These are phyloP conservation scores for Salvelinus sp. DNA, from an alignment of 2,113 vertebrate species.

Conservation along the genomic window DNA sequence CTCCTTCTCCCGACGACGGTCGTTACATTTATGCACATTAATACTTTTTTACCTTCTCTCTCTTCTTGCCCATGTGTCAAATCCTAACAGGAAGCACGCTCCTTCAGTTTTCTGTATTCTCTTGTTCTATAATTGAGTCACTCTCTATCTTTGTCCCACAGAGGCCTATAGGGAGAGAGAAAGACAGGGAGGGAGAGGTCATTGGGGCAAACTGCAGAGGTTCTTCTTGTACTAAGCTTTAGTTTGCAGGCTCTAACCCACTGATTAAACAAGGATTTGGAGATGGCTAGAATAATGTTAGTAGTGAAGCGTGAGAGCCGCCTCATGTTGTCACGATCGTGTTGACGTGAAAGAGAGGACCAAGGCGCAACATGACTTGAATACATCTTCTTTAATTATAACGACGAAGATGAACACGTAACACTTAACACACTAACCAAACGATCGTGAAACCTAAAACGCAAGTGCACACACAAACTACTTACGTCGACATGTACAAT, in stretches of 20 bases:
- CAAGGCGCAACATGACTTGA: too few relatives aligned
- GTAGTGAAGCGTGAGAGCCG: too few relatives aligned
- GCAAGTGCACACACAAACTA: too few relatives aligned
- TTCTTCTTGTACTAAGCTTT: background rate
- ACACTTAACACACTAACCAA: too few relatives aligned
- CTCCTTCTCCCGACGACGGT: too few relatives aligned
- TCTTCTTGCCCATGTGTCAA: background rate
- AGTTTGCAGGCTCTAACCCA: background rate
- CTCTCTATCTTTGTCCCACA: background rate
- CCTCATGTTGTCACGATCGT: too few relatives aligned
- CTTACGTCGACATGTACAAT: too few relatives aligned
- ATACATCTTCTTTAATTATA: too few relatives aligned
- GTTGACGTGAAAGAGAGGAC: too few relatives aligned
- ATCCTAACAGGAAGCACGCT: background rate
- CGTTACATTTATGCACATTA: too few relatives aligned
- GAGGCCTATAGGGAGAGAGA: background rate
- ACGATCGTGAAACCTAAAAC: too few relatives aligned
- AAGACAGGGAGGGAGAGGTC: background rate
- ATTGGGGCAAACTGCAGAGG: background rate
- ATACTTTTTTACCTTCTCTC: background rate
- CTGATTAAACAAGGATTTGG: slow-evolving; percentile 2
- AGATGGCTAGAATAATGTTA: background rate
- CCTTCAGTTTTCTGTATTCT: background rate
- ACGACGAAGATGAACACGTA: too few relatives aligned
- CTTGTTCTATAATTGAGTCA: background rate